These are phyloP conservation scores for Exephanes ischioxanthus DNA, from an alignment of 2,888 invertebrate genomes.

Conservation along the genomic window DNA sequence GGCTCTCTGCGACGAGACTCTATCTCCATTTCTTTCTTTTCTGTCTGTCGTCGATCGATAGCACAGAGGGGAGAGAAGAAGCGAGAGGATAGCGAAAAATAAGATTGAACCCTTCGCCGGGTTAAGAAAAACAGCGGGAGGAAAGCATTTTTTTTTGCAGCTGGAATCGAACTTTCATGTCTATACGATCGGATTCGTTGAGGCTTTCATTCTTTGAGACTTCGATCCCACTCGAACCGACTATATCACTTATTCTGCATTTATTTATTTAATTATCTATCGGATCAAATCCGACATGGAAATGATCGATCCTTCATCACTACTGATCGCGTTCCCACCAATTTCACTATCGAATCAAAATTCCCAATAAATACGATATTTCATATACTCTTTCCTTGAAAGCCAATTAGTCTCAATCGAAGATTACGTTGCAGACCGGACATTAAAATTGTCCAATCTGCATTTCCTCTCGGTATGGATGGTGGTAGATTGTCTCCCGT, in stretches of 20 bases:
- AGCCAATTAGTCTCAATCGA: neutral
- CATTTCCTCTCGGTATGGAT: constrained; percentile 10
- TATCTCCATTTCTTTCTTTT: constrained; percentile 42
- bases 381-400: neutral
- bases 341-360: neutral
- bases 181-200: neutral
- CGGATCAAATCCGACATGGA: neutral
- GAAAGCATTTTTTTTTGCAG: constrained; percentile 12
- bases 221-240: neutral
- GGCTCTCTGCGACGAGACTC: constrained; percentile 57
- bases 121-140: constrained; percentile 42
- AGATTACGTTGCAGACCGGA: neutral
- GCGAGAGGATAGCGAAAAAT: constrained; percentile 22
- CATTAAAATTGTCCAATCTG: constrained; percentile 1
- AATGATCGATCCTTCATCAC: neutral
- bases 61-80: constrained; percentile 28
- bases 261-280: neutral
- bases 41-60: constrained; percentile 63
- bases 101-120: constrained; percentile 29
- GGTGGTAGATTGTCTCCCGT: constrained; percentile 35
- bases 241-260: neutral
- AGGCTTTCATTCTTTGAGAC: neutral
- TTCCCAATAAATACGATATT: neutral
- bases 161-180: constrained; percentile 9
- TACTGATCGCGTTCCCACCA: neutral